A percentile compares a stretch with the other conserved stretches of the same genome.
Evolutionary conservation across 1,140 invertebrate species (phyloP).

Genomic region (Frieseomelitta varia): DNA sequence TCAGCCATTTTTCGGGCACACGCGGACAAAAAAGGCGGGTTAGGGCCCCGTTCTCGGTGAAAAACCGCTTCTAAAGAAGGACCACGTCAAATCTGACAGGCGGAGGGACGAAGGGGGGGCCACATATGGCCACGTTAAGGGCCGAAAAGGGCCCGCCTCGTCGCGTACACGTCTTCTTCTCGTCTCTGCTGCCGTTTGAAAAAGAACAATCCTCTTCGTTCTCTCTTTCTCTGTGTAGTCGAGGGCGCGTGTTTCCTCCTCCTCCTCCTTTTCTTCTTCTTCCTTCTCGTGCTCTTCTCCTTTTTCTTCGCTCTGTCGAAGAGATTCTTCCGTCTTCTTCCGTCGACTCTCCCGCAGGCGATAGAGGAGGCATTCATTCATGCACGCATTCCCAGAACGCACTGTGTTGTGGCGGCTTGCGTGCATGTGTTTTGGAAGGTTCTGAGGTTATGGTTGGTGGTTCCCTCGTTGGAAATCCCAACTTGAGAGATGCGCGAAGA

Average conservation of each 20-base stretch:
- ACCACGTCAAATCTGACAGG: slow-evolving; percentile 73
- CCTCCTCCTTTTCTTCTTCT: background rate
- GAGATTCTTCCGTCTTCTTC: slow-evolving; percentile 31
- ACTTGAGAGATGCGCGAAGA: background rate
- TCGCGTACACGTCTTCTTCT: slow-evolving; percentile 21
- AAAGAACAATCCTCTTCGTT: slow-evolving; percentile 62
- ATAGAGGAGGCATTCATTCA: slow-evolving; percentile 79
- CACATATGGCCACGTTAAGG: slow-evolving; percentile 58
- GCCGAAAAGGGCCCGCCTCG: slow-evolving; percentile 64
- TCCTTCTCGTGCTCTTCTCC: slow-evolving; percentile 4
- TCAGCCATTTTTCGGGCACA: slow-evolving; percentile 71
- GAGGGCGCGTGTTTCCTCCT: slow-evolving; percentile 10
- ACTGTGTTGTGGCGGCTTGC: slow-evolving; percentile 16
- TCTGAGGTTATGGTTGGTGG: background rate
- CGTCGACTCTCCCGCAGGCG: slow-evolving; percentile 39
- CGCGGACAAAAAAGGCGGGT: slow-evolving; percentile 64
- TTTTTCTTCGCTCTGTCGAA: background rate
- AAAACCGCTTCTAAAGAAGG: slow-evolving; percentile 66
- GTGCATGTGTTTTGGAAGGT: slow-evolving; percentile 19
- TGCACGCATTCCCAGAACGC: slow-evolving; percentile 76
- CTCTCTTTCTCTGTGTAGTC: slow-evolving; percentile 13
- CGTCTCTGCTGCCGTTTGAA: slow-evolving; percentile 51
- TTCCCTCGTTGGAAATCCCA: background rate
- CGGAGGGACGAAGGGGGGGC: slow-evolving; percentile 59
- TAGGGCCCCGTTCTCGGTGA: slow-evolving; percentile 62